These are phyloP conservation scores for Siniperca chuatsi DNA, from an alignment of 2,113 vertebrate species.

Conservation along the genomic window DNA sequence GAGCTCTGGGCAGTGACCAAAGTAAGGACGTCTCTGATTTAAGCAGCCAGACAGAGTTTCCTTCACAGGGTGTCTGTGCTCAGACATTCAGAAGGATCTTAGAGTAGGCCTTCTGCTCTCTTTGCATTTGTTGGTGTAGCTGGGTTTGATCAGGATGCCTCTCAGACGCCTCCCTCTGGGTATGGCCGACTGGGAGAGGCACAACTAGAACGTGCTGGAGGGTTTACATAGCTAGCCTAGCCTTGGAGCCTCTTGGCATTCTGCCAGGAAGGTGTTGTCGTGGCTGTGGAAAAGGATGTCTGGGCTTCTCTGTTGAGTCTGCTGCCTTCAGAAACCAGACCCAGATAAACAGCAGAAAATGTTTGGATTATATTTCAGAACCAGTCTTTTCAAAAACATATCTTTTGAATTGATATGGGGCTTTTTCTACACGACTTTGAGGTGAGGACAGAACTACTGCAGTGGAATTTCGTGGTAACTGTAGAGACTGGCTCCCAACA, in stretches of 20 bases:
- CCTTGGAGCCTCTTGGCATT: background rate
- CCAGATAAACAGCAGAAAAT: background rate
- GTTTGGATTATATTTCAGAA: no score
- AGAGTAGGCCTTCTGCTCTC: no score
- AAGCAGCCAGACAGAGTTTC: background rate
- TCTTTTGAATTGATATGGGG: background rate
- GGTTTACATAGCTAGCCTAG: background rate
- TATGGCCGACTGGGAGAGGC: background rate
- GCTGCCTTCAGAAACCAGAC: background rate
- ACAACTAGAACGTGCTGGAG: background rate
- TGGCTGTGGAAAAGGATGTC: background rate
- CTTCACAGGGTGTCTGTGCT: background rate
- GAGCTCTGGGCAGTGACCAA: no score
- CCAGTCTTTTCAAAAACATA: background rate
- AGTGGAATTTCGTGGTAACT: background rate
- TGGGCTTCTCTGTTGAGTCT: background rate
- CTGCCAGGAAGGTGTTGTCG: background rate
- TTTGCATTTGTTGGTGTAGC: no score
- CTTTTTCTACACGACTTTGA: background rate
- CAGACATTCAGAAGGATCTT: background rate
- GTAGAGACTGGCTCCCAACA: slow-evolving; percentile 18
- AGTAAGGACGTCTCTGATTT: background rate
- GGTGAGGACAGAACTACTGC: background rate
- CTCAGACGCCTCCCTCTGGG: no score
- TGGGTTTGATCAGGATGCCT: no score